Percentiles rank a stretch among this genome's conserved stretches.
Conservation (phyloP, 2,797 vertebrate species). For the Tragopan temminckii region DNA sequence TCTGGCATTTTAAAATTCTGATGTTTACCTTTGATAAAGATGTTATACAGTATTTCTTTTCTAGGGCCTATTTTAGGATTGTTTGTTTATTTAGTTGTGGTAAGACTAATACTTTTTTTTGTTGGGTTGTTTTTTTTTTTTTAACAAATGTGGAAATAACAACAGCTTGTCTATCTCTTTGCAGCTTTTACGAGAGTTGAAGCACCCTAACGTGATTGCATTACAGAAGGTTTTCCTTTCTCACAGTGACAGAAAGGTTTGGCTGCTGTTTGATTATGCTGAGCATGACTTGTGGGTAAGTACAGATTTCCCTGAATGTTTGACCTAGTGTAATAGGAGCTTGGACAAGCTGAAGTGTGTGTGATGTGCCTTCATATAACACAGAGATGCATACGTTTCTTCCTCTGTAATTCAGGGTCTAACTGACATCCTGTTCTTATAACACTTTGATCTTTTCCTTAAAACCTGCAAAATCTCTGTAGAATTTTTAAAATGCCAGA, state of each 20-base stretch:
- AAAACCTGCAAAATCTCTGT: background rate
- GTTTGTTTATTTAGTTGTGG: background rate
- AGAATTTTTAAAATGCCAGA: background rate
- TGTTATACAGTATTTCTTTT: background rate
- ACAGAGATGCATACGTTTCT: background rate
- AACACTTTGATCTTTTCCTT: background rate
- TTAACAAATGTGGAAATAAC: background rate
- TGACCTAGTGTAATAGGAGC: background rate
- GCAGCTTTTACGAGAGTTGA: conserved; percentile 95
- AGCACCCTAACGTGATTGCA: conserved; percentile 96
- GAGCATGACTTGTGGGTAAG: conserved; percentile 98
- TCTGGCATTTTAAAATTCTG: background rate
- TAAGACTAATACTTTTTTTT: background rate
- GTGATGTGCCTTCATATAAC: background rate
- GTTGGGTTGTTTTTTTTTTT: background rate
- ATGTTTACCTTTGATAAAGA: background rate
- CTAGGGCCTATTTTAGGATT: background rate
- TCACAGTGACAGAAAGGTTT: conserved; percentile 97
- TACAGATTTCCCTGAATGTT: conserved; percentile 39
- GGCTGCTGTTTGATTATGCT: conserved; percentile 97
- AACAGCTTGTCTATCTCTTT: conserved; percentile 72
- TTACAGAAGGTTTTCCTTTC: conserved; percentile 99
- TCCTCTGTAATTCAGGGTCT: background rate
- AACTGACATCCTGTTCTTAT: background rate
- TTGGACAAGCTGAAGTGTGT: background rate